Percentiles rank a stretch among this genome's conserved stretches.
phyloP scores from a whole-genome alignment of 1,140 invertebrate species.

The Lutraria rhynchaena region DNA sequence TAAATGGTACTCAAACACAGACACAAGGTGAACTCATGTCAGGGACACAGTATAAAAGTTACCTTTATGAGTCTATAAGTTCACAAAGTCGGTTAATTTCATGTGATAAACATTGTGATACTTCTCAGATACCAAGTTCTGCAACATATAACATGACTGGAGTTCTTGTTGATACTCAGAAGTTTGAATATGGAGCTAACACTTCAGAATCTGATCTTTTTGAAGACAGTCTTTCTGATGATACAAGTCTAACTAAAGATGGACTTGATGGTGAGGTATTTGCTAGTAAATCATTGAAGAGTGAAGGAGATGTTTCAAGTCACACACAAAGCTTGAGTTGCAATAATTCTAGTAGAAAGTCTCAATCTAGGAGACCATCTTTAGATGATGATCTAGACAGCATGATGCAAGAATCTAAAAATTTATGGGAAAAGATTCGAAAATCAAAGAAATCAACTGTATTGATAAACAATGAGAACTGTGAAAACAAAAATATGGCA shows the following conservation, averaged over 20 bases:
- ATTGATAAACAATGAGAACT: too few species aligned
- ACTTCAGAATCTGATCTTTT: conserved; percentile 54
- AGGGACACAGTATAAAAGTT: conserved; percentile 42
- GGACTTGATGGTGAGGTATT: neutral
- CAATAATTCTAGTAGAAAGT: neutral
- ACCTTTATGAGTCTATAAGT: neutral
- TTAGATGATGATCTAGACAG: conserved; percentile 18
- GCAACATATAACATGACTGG: conserved; percentile 41
- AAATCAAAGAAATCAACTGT: too few species aligned
- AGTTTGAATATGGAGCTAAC: neutral
- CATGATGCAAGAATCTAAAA: conserved; percentile 12
- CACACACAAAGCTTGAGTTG: conserved; percentile 17
- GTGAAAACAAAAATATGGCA: too few species aligned
- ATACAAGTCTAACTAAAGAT: neutral
- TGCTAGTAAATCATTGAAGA: conserved; percentile 7
- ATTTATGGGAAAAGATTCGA: neutral
- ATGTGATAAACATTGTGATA: too few species aligned
- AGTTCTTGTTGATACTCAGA: conserved; percentile 37
- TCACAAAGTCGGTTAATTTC: neutral
- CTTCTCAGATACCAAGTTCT: conserved; percentile 20
- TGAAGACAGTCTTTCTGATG: conserved; percentile 48
- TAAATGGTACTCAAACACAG: neutral
- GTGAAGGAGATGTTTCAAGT: conserved; percentile 2
- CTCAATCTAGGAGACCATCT: neutral
- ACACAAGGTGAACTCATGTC: conserved; percentile 35